These are phyloP conservation scores for Acrocyrtus sp. DNA, from an alignment of 2,888 invertebrate genomes.

Conservation along the genomic window DNA sequence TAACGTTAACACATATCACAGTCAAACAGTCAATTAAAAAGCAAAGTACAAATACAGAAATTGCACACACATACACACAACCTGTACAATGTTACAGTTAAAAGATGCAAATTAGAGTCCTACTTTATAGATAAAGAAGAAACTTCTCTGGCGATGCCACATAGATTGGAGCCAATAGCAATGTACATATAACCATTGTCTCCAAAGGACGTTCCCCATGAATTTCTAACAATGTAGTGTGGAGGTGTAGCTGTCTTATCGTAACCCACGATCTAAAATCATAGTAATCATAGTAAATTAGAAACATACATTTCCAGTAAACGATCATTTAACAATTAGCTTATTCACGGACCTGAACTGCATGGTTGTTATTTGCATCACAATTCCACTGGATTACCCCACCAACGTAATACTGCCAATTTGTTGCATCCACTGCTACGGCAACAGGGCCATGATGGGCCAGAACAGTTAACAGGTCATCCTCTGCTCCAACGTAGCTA, in stretches of 20 bases:
- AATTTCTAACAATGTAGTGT: conserved; percentile 85
- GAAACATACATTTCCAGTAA: not conserved
- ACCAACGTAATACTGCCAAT: conserved; percentile 88
- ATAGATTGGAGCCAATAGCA: conserved; percentile 79
- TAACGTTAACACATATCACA: conserved; percentile 18
- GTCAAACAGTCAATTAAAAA: conserved; percentile 15
- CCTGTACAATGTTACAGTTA: not conserved
- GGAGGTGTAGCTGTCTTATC: conserved; percentile 78
- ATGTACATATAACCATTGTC: conserved; percentile 80
- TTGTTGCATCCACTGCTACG: conserved; percentile 83
- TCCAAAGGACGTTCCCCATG: conserved; percentile 84
- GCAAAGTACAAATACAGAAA: not conserved
- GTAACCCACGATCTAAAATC: conserved; percentile 83
- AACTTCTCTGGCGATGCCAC: conserved; percentile 81
- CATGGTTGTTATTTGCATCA: conserved; percentile 79
- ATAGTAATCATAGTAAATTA: conserved; percentile 1
- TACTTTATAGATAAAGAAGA: conserved; percentile 70
- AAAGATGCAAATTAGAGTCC: too few species aligned
- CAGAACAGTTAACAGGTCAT: conserved; percentile 72
- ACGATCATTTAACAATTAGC: conserved; percentile 8
- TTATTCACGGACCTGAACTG: conserved; percentile 69
- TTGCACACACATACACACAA: not conserved
- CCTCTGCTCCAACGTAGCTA: conserved; percentile 76
- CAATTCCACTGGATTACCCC: conserved; percentile 87
- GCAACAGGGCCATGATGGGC: conserved; percentile 81